Percentiles rank a stretch among this genome's conserved stretches.
Evolutionary conservation across 2,113 vertebrate genomes (phyloP).

Genomic region (Cololabis saira): DNA sequence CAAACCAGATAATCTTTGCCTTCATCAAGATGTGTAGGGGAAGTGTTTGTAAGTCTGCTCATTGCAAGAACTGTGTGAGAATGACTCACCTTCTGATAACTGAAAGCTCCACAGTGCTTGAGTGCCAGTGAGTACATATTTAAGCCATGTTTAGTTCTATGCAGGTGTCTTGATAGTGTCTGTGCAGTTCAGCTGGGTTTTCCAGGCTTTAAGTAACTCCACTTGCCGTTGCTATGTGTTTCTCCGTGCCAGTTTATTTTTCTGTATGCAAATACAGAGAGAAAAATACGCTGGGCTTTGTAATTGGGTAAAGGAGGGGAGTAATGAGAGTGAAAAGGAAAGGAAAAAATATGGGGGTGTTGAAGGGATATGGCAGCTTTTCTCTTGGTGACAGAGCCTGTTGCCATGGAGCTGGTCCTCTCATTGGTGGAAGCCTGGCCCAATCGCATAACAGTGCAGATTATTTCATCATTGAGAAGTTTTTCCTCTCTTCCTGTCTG

Average conservation of each 20-base stretch:
- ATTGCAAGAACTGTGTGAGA: slow-evolving; percentile 41
- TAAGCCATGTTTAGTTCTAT: slow-evolving; percentile 29
- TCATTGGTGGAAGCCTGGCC: slow-evolving; percentile 85
- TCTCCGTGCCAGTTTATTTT: slow-evolving; percentile 15
- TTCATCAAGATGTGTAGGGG: slow-evolving; percentile 41
- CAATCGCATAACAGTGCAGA: slow-evolving; percentile 83
- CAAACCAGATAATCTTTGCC: slow-evolving; percentile 53
- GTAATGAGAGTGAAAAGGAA: slow-evolving; percentile 56
- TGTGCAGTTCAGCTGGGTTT: slow-evolving; percentile 28
- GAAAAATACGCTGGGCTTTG: slow-evolving; percentile 62
- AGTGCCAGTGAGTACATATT: slow-evolving; percentile 37
- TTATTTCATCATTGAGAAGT: slow-evolving; percentile 87
- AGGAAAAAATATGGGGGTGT: slow-evolving; percentile 79
- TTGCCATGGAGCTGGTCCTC: slow-evolving; percentile 90
- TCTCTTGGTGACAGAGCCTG: slow-evolving; percentile 89
- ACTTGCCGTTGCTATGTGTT: slow-evolving; percentile 10
- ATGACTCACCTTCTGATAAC: slow-evolving; percentile 54
- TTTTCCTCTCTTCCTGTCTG: slow-evolving; percentile 77
- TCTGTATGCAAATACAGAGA: slow-evolving; percentile 33
- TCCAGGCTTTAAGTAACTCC: slow-evolving; percentile 25
- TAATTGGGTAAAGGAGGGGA: slow-evolving; percentile 71
- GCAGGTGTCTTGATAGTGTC: slow-evolving; percentile 46
- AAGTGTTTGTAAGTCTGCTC: slow-evolving; percentile 36
- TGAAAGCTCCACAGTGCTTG: slow-evolving; percentile 34
- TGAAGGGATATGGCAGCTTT: slow-evolving; percentile 80